Evolutionary conservation across 64 coral and sea anemone genomes (phyloP).

Genomic region (Orbicella faveolata): DNA sequence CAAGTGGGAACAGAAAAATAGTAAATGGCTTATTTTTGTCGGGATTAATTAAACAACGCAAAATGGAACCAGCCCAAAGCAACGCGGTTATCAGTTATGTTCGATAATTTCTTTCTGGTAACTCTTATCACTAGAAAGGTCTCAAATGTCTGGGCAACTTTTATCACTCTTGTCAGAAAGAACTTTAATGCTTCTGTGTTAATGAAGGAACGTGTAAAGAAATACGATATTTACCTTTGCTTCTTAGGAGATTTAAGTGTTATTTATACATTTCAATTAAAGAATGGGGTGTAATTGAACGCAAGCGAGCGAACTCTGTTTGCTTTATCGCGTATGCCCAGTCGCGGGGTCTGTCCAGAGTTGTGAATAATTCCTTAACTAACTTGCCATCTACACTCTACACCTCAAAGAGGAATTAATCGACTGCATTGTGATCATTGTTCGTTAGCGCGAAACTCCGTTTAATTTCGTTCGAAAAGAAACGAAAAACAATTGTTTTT

Average conservation of each 20-base stretch:
- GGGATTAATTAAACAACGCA: conserved; percentile 40
- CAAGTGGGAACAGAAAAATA: conserved; percentile 44
- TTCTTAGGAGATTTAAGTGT: conserved; percentile 68
- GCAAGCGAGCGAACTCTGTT: conserved; percentile 5
- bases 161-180: conserved; percentile 32
- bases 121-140: conserved; percentile 15
- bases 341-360: not conserved
- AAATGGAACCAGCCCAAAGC: conserved; percentile 1
- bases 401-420: conserved; percentile 53
- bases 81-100: not conserved
- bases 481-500: conserved; percentile 89
- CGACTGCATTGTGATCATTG: conserved; percentile 56
- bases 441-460: conserved; percentile 44
- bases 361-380: not conserved
- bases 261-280: conserved; percentile 86
- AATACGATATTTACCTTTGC: conserved; percentile 42
- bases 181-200: conserved; percentile 40
- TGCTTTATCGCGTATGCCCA: conserved; percentile 15
- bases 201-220: conserved; percentile 65
- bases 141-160: conserved; percentile 25
- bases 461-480: conserved; percentile 79
- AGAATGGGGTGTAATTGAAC: conserved; percentile 79
- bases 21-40: conserved; percentile 52
- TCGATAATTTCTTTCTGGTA: conserved; percentile 11
- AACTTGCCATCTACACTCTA: not conserved